Evolutionary conservation across 2,888 invertebrate genomes (phyloP).

Genomic region (Thereva nobilitata): DNA sequence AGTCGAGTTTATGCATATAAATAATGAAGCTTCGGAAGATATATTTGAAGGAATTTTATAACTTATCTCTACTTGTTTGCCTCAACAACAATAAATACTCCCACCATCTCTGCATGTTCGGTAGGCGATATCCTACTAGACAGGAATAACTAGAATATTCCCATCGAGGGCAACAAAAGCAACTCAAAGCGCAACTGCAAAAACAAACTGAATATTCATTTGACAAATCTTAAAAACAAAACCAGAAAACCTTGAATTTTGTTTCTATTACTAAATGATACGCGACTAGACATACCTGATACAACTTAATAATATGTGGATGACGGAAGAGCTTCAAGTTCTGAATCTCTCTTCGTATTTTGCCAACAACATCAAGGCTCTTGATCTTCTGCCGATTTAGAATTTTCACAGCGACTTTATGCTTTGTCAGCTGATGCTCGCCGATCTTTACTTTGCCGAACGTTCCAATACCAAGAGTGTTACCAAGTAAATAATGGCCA

Average conservation of each 20-base stretch:
- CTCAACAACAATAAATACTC: too few relatives aligned
- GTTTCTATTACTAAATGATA: background rate
- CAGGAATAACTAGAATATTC: too few relatives aligned
- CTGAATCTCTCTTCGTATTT: conserved; percentile 97
- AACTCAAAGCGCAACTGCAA: too few relatives aligned
- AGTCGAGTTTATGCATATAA: too few relatives aligned
- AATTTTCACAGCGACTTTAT: conserved; percentile 98
- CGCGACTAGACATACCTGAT: conserved; percentile 61
- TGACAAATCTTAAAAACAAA: conserved; percentile 1
- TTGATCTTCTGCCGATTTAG: conserved; percentile 98
- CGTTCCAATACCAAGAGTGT: conserved; percentile 89
- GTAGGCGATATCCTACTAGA: too few relatives aligned
- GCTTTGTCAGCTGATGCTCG: conserved; percentile 94
- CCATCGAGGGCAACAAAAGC: too few relatives aligned
- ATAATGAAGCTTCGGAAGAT: too few relatives aligned
- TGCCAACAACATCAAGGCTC: conserved; percentile 98
- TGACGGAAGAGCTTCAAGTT: conserved; percentile 99
- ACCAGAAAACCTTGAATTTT: conserved; percentile 40
- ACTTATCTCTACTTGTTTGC: too few relatives aligned
- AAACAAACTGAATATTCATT: background rate
- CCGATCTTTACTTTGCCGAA: conserved; percentile 99
- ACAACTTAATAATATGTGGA: conserved; percentile 99
- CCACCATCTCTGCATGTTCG: too few relatives aligned
- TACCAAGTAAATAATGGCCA: conserved; percentile 94
- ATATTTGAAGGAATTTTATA: too few relatives aligned